Base-by-base conservation (phyloP, 2,113 vertebrate genomes). In the Urocitellus parryii region DNA sequence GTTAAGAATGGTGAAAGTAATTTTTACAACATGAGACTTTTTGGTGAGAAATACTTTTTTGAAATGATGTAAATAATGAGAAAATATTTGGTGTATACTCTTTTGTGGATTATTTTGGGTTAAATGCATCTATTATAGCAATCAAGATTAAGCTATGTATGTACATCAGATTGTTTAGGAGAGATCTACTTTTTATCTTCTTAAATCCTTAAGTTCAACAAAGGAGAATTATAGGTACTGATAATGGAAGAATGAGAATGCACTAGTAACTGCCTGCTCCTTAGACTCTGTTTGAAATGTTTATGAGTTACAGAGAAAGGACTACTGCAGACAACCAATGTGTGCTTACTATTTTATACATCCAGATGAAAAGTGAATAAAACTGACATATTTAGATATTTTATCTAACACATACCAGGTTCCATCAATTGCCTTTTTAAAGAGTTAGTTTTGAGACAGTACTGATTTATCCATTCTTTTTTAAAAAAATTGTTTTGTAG, bases 311-410 rank as follows among this genome's bases (percentile, higher is more conserved):
- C 22, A 79, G 65, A 94, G 37, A 84, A 82, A 76, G 70, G 63
- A 51, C 42, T 13, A 86, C 48, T 90, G 65, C 16, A 87, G 18
- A 86, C 39, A 91, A 48, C 68, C 39, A 37, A 18, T 89, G 56
- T 76, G 24, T 91, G 48, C 48, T 96, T 48, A 81, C 32, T 79
- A 45, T 9, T 37, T 16, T 63, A 37, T 53, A 84, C 32, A 86
- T 76, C 37, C 48, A 96, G 68, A 83, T 53, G 63, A 86, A 89
- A 95, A 91, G 9, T 24, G 20, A 76, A 91, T 42, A 82, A 87
- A 96, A 37, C 86, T 65, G 81, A 97, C 53, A 68, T 72, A 93
- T 70, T 92, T 89, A 95, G 70, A 74, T 79, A 94, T 83, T 91
- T 94, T 91, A 42, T 93, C 56, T 94, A 86, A 72, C 20, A 79